Evolutionary conservation across 2,888 invertebrate species (phyloP), one percentile per base, ranked within the genome.

Genomic region (Hypselothyrea guttata): DNA sequence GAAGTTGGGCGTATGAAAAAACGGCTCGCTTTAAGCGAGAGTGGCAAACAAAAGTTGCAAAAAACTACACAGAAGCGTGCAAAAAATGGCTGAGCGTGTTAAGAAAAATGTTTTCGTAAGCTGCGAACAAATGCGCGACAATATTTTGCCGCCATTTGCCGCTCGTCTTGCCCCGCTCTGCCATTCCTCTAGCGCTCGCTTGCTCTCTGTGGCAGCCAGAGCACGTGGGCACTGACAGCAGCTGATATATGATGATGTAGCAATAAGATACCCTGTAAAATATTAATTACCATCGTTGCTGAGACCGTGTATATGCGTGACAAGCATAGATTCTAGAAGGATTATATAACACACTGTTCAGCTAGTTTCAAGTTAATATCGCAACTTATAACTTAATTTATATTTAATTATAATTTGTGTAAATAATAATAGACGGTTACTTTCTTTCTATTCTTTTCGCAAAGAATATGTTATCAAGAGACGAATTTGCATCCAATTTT

Each of bases 71-170:
- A 72, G 59, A 49, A 72, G 79, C 75, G 75, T 65, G 78, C 75
- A 85, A 83, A 83, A 81, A 81, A 81, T 83, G 58, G 73, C 68
- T 59, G 74, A 81, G 71, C 85, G 76, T 75, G 85, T 83, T 69
- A 74, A 83, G 84, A 79, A 85, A 85, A 83, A 81, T 79, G 84
- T 85, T 79, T 84, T 69, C 71, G 76, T 83, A 85, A 85, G 85
- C 84, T 85, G 73, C 83, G 73, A 81, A 81, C 84, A 81, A 81
- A 81, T 81, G 81, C 83, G 85, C 83, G 85, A 81, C 81, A 83
- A 81, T 81, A 85, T 81, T 83, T 84, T 60, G 62, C 56, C 53
- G 68, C 61, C 53, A 63, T 57, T 59, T 67, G 70, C 55, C 53
- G 47, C 44, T 45, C 61, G 45, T 59, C 71, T 27, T 45, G 15